Evolutionary conservation across 2,797 vertebrate species (phyloP).

Genomic region (Mustela erminea): DNA sequence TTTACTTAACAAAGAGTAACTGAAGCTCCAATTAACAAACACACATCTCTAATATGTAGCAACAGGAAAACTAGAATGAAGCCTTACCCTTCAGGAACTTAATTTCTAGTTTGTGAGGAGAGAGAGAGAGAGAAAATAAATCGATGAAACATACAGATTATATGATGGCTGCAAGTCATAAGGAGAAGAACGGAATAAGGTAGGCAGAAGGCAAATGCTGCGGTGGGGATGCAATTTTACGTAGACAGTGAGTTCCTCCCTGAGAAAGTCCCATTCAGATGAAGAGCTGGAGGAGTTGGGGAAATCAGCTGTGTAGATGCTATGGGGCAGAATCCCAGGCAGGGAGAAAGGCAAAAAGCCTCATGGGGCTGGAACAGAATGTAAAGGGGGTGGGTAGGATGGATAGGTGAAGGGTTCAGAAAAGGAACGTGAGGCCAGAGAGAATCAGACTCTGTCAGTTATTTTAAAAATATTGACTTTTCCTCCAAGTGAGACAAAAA

Average conservation of each 20-base stretch:
- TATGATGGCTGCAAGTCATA: not conserved
- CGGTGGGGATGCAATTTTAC: not conserved
- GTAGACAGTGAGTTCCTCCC: not conserved
- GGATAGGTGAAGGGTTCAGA: not conserved
- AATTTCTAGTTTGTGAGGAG: not conserved
- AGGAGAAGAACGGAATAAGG: not conserved
- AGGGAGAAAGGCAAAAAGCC: not conserved
- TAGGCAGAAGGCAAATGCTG: not conserved
- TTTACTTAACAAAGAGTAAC: not conserved
- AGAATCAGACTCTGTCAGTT: fast-evolving
- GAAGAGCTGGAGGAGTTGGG: not conserved
- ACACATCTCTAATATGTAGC: not conserved
- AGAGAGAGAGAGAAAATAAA: not conserved
- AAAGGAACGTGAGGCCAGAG: not conserved
- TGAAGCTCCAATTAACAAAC: not conserved
- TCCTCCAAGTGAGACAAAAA: not conserved
- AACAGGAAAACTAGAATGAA: not conserved
- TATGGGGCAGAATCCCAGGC: not conserved
- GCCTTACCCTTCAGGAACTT: not conserved
- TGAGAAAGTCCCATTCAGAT: not conserved
- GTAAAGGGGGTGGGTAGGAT: fast-evolving
- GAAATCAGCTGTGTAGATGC: not conserved
- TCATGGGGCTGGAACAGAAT: not conserved
- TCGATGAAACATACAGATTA: not conserved
- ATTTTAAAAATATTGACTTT: not conserved